These are phyloP conservation scores for Tyria jacobaeae DNA, from an alignment of 2,888 invertebrate genomes.

Conservation along the genomic window DNA sequence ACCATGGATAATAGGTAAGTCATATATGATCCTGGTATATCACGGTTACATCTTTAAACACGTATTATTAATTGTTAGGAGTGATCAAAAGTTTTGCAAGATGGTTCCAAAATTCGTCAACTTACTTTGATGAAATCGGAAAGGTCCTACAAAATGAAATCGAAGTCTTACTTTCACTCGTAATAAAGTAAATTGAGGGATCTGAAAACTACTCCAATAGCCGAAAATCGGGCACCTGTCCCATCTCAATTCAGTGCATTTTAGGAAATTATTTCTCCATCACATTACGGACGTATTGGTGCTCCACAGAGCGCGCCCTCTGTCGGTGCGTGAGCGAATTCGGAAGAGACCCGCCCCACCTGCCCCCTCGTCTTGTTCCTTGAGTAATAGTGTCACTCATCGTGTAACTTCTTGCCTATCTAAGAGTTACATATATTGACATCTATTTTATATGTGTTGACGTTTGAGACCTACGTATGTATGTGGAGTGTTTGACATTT, in stretches of 20 bases:
- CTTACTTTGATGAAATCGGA: not conserved
- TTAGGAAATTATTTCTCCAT: conserved; percentile 82
- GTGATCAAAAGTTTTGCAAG: not conserved
- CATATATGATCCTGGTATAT: too few species aligned
- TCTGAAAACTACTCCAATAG: conserved; percentile 76
- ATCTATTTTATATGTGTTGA: conserved; percentile 1
- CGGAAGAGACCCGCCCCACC: conserved; percentile 55
- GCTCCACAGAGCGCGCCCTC: conserved; percentile 77
- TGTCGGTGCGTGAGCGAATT: conserved; percentile 78
- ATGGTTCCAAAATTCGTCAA: too few species aligned
- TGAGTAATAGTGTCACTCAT: conserved; percentile 62
- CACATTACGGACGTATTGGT: conserved; percentile 78
- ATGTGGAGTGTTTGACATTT: conserved; percentile 1
- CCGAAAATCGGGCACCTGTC: conserved; percentile 56
- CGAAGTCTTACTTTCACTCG: conserved; percentile 33
- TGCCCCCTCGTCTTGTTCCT: conserved; percentile 46
- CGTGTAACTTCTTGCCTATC: conserved; percentile 25
- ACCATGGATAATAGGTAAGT: not conserved
- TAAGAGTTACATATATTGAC: conserved; percentile 20
- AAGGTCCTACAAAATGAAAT: conserved; percentile 25
- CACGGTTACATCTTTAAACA: too few species aligned
- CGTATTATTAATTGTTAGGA: not conserved
- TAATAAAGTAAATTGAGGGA: conserved; percentile 78
- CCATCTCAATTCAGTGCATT: conserved; percentile 79
- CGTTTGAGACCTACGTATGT: not conserved